phyloP scores from a whole-genome alignment of 2,888 invertebrate species.

The Chalcis sispes region DNA sequence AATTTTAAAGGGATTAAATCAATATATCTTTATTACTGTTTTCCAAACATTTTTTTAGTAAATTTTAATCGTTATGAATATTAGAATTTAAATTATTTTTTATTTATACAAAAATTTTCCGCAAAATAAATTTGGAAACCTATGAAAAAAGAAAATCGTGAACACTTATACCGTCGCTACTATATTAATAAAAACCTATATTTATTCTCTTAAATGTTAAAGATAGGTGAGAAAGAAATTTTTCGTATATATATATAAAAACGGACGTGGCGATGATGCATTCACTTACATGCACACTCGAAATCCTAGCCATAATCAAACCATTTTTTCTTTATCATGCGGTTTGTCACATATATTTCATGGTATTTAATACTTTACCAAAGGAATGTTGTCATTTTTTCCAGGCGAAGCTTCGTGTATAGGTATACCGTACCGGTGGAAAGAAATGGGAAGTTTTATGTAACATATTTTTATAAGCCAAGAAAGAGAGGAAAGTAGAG shows the following conservation, averaged over 20 bases:
- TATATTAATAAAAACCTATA: too few relatives aligned
- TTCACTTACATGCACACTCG: constrained; percentile 5
- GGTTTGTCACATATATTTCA: constrained; percentile 37
- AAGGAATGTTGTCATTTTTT: constrained; percentile 25
- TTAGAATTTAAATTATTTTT: too few relatives aligned
- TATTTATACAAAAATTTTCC: too few relatives aligned
- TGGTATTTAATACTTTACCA: constrained; percentile 33
- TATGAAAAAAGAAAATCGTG: too few relatives aligned
- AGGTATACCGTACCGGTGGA: not conserved
- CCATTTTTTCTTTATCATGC: constrained; percentile 3
- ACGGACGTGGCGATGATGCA: constrained; percentile 37
- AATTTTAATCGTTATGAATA: too few relatives aligned
- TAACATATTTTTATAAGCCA: constrained; percentile 36
- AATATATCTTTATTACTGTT: too few relatives aligned
- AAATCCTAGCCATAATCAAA: constrained; percentile 3
- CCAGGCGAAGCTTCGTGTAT: not conserved
- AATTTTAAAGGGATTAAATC: too few relatives aligned
- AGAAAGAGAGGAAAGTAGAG: constrained; percentile 15
- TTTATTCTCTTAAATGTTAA: too few relatives aligned
- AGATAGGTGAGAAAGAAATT: too few relatives aligned
- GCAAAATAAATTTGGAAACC: too few relatives aligned
- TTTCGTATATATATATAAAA: not conserved
- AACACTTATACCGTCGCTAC: not conserved
- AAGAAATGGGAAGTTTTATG: constrained; percentile 12
- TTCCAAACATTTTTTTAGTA: too few relatives aligned